These are phyloP conservation scores for Oreocharis arfaki DNA, from an alignment of 2,113 vertebrate species.

Conservation along the genomic window DNA sequence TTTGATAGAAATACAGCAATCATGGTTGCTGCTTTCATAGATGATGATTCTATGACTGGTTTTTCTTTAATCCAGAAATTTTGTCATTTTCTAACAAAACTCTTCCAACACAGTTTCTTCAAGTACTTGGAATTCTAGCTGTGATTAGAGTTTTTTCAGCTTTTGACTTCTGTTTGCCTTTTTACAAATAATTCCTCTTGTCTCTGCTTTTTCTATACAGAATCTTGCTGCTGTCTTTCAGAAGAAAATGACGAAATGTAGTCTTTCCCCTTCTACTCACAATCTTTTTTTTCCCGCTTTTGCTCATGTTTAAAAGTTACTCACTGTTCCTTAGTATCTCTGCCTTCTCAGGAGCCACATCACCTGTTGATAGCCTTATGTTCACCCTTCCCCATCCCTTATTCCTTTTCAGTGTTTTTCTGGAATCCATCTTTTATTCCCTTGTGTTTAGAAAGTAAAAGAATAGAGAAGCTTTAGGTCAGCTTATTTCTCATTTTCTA, in stretches of 20 bases:
- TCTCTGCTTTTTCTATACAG: neutral
- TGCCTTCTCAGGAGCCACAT: neutral
- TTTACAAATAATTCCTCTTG: neutral
- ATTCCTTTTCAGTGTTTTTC: neutral
- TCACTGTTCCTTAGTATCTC: neutral
- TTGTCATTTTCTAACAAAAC: neutral
- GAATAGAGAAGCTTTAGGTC: neutral
- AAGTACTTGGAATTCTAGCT: neutral
- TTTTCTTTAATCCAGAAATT: neutral
- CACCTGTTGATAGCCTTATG: neutral
- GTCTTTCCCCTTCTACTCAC: neutral
- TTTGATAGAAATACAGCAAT: neutral
- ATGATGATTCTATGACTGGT: neutral
- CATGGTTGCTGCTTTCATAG: neutral
- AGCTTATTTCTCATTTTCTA: neutral
- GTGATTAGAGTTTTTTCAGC: neutral
- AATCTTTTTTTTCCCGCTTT: neutral
- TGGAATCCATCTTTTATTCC: neutral
- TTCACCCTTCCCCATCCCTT: neutral
- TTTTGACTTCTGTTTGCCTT: neutral
- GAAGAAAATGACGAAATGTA: neutral
- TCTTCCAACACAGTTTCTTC: neutral
- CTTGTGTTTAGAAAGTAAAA: neutral
- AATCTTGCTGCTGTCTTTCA: neutral
- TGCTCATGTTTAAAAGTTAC: neutral